Conservation (phyloP, 1,140 invertebrate species). For the Rhyacophila brunnea region DNA sequence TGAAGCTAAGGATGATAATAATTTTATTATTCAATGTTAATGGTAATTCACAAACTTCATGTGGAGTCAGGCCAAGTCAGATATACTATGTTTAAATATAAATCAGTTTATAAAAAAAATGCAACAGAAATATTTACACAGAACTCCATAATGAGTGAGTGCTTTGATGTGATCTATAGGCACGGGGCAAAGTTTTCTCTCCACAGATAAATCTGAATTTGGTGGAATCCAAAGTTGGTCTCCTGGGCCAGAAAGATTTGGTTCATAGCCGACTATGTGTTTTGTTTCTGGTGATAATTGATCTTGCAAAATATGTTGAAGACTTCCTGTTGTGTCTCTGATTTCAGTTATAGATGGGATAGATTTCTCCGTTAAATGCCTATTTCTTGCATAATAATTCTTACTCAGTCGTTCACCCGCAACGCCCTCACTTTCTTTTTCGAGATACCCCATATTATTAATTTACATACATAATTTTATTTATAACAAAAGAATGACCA, state of each 20-base stretch:
- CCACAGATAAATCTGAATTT: neutral
- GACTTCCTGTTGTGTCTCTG: too few relatives aligned
- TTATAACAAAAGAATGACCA: too few relatives aligned
- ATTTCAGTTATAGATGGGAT: too few relatives aligned
- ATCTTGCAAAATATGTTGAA: too few relatives aligned
- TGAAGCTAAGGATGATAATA: neutral
- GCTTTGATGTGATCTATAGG: slow-evolving; percentile 10
- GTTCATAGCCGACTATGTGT: neutral
- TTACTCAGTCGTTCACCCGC: too few relatives aligned
- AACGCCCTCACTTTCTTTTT: too few relatives aligned
- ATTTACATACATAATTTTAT: too few relatives aligned
- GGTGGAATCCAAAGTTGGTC: slow-evolving; percentile 14
- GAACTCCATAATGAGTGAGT: slow-evolving; percentile 16
- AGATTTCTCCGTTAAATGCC: too few relatives aligned
- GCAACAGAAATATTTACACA: slow-evolving; percentile 2
- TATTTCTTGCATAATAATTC: too few relatives aligned
- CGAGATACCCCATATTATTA: too few relatives aligned
- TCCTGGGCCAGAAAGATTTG: slow-evolving; percentile 5
- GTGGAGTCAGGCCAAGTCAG: neutral
- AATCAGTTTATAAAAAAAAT: neutral
- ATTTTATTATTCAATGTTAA: neutral
- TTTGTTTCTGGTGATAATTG: neutral
- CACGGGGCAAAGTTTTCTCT: slow-evolving; percentile 11
- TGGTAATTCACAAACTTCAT: neutral
- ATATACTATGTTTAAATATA: neutral